phyloP scores from a whole-genome alignment of 2,888 invertebrate genomes.

The Frankliniella intonsa region DNA sequence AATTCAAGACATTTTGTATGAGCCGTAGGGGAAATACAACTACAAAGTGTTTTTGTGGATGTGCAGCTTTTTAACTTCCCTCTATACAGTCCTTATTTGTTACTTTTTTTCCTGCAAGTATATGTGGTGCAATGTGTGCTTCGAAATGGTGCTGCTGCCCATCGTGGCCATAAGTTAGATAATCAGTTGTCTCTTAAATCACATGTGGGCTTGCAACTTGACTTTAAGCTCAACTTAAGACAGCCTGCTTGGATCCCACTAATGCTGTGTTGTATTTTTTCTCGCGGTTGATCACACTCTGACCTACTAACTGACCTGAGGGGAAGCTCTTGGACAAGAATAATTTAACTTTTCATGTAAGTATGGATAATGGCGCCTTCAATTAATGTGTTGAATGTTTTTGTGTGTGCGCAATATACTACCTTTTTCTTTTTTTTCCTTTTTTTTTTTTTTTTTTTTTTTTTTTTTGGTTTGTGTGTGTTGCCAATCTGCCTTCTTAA shows the following conservation, averaged over 20 bases:
- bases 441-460: not conserved
- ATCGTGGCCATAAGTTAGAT: not conserved
- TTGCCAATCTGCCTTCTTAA: too few species aligned
- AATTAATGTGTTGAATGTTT: slow-evolving; percentile 2
- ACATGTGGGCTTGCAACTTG: not conserved
- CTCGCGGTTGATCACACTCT: not conserved
- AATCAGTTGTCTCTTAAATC: not conserved
- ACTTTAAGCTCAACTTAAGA: not conserved
- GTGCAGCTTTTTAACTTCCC: too few species aligned
- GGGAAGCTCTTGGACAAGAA: slow-evolving; percentile 22
- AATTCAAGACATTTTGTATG: too few species aligned
- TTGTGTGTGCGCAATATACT: not conserved
- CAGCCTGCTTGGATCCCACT: slow-evolving; percentile 19
- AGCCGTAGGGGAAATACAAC: too few species aligned
- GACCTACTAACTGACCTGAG: slow-evolving; percentile 24
- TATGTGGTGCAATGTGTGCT: slow-evolving; percentile 10
- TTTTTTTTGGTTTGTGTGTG: too few species aligned
- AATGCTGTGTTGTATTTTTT: slow-evolving; percentile 27
- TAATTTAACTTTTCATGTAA: slow-evolving; percentile 14
- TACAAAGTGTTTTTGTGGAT: too few species aligned
- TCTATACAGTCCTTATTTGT: too few species aligned
- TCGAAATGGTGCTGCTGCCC: not conserved
- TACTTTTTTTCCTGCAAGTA: not conserved
- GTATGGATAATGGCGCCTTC: slow-evolving; percentile 9
- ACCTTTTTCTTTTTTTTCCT: not conserved